Conservation (phyloP, 2,888 invertebrate genomes). For the Ctena decussata region DNA sequence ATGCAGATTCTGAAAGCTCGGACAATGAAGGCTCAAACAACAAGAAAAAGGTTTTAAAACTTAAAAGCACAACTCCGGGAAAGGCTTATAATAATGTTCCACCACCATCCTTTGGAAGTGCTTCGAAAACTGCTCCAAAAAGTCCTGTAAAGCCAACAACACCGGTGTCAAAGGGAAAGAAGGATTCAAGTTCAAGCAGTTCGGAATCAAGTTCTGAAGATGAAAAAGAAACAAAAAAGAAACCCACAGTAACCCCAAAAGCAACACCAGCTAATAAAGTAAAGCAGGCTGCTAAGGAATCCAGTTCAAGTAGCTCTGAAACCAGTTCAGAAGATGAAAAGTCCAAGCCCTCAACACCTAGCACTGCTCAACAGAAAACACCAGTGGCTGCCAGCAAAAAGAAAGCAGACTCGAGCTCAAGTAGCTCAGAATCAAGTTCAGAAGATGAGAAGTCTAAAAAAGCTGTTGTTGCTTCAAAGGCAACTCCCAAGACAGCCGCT, state of each 20-base stretch:
- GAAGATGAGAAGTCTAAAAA: slow-evolving; percentile 31
- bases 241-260: slow-evolving; percentile 23
- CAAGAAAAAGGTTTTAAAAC: slow-evolving; percentile 46
- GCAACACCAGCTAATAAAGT: slow-evolving; percentile 20
- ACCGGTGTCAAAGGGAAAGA: slow-evolving; percentile 37
- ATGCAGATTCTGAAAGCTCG: slow-evolving; percentile 73
- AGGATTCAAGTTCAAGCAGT: slow-evolving; percentile 55
- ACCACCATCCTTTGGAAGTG: slow-evolving; percentile 39
- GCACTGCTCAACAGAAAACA: slow-evolving; percentile 13
- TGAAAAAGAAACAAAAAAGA: not conserved
- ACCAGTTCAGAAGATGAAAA: slow-evolving; percentile 61
- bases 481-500: slow-evolving; percentile 14
- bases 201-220: slow-evolving; percentile 43
- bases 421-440: slow-evolving; percentile 43
- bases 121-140: slow-evolving; percentile 24
- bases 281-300: slow-evolving; percentile 28
- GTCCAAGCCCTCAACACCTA: slow-evolving; percentile 6
- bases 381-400: not conserved
- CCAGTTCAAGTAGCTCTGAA: slow-evolving; percentile 41
- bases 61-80: slow-evolving; percentile 21
- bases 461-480: not conserved
- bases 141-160: slow-evolving; percentile 25
- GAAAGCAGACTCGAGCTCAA: slow-evolving; percentile 28
- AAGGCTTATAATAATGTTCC: slow-evolving; percentile 61
- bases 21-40: slow-evolving; percentile 52